phyloP scores from a whole-genome alignment of 2,888 invertebrate species.

The Pandemis heparana region DNA sequence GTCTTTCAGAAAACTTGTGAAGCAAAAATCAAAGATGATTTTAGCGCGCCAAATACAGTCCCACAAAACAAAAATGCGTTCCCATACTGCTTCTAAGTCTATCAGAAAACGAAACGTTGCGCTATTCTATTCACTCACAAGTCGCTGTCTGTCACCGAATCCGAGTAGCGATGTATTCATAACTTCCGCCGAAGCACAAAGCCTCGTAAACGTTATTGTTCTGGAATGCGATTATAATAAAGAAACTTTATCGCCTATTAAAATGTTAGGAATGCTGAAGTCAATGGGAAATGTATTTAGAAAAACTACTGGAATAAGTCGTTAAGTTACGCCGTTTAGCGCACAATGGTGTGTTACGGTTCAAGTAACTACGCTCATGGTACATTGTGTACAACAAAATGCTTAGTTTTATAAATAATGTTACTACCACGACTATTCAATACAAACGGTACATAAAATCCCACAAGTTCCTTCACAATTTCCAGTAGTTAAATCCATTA shows the following conservation, averaged over 20 bases:
- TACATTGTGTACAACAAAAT: slow-evolving; percentile 21
- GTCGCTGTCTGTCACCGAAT: slow-evolving; percentile 49
- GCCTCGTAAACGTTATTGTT: slow-evolving; percentile 70
- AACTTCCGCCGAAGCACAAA: slow-evolving; percentile 67
- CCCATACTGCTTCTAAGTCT: neutral
- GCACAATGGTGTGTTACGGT: slow-evolving; percentile 33
- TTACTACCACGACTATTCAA: slow-evolving; percentile 5
- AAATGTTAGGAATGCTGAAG: slow-evolving; percentile 53
- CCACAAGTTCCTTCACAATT: neutral
- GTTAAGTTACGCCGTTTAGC: slow-evolving; percentile 40
- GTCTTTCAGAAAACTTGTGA: too few species aligned
- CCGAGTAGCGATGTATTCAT: slow-evolving; percentile 64
- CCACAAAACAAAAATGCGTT: neutral
- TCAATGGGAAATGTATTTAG: slow-evolving; percentile 32
- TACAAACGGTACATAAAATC: neutral
- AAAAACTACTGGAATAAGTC: slow-evolving; percentile 44
- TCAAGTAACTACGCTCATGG: slow-evolving; percentile 4
- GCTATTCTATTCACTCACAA: neutral
- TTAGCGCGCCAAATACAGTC: too few species aligned
- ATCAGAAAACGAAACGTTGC: neutral
- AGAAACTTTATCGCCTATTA: slow-evolving; percentile 59
- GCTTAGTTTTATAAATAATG: slow-evolving; percentile 16
- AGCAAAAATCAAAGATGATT: too few species aligned
- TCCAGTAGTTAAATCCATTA: neutral
- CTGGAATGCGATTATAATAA: slow-evolving; percentile 65